Evolutionary conservation across 2,888 invertebrate genomes (phyloP).

Genomic region (Ypsolopha sequella): DNA sequence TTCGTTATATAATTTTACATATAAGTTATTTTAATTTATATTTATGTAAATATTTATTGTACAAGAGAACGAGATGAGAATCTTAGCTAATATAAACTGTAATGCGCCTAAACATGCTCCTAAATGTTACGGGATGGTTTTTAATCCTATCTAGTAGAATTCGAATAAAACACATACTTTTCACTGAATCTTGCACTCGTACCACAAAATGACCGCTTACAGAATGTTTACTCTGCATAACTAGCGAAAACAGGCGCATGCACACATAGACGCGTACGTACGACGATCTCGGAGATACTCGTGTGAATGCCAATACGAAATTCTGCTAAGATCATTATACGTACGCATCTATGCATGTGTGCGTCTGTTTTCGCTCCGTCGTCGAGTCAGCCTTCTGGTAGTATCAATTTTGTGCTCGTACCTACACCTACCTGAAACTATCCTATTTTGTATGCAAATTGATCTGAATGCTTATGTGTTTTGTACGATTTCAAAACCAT

Average conservation of each 20-base stretch:
- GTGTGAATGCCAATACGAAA: too few relatives aligned
- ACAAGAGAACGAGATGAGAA: constrained; percentile 28
- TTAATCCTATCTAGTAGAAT: neutral
- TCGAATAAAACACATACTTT: neutral
- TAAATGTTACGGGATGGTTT: neutral
- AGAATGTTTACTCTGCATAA: too few relatives aligned
- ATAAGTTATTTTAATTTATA: constrained; percentile 2
- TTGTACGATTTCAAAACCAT: neutral
- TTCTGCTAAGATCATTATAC: too few relatives aligned
- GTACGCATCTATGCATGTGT: too few relatives aligned
- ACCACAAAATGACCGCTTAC: too few relatives aligned
- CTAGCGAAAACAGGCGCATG: too few relatives aligned
- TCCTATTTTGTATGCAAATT: neutral
- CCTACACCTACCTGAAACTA: neutral
- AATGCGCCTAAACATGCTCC: constrained; percentile 5
- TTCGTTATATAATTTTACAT: constrained; percentile 8
- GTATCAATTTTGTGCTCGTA: neutral
- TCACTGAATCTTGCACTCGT: neutral
- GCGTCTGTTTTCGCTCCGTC: too few relatives aligned
- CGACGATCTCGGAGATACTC: too few relatives aligned
- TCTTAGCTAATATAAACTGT: constrained; percentile 15
- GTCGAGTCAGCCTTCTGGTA: too few relatives aligned
- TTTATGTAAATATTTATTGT: constrained; percentile 4
- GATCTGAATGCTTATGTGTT: neutral
- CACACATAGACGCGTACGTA: too few relatives aligned